Conservation (phyloP, 2,113 vertebrate genomes). For the Prunella himalayana region DNA sequence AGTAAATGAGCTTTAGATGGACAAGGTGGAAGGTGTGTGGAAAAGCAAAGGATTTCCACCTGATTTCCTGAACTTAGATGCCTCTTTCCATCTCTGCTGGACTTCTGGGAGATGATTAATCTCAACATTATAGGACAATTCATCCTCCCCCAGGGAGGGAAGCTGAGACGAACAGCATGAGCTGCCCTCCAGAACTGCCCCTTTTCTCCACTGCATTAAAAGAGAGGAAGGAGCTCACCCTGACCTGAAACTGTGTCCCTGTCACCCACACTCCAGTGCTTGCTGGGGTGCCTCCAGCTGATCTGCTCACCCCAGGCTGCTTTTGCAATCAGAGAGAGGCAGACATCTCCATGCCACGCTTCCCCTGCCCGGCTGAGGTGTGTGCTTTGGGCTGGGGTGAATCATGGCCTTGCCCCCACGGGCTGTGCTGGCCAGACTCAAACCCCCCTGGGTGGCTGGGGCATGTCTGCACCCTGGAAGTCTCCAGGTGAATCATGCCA, state of each 20-base stretch:
- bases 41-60: not conserved
- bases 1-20: not conserved
- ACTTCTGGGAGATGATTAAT: not conserved
- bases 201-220: not conserved
- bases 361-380: not conserved
- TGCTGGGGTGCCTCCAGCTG: not conserved
- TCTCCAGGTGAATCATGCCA: not conserved
- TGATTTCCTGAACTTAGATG: not conserved
- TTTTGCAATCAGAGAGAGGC: not conserved
- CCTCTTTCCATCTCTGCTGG: not conserved
- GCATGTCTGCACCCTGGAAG: not conserved
- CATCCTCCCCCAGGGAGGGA: not conserved
- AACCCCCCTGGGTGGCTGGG: not conserved
- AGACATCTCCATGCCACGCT: not conserved
- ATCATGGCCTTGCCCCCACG: not conserved
- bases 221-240: not conserved
- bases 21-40: not conserved
- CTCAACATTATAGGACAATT: not conserved
- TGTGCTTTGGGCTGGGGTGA: not conserved
- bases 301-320: not conserved
- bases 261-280: not conserved
- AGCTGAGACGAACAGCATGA: not conserved
- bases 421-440: not conserved
- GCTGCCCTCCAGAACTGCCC: not conserved
- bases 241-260: not conserved